Evolutionary conservation across 2,888 invertebrate species (phyloP).

Genomic region (Drosophila mayaguana): DNA sequence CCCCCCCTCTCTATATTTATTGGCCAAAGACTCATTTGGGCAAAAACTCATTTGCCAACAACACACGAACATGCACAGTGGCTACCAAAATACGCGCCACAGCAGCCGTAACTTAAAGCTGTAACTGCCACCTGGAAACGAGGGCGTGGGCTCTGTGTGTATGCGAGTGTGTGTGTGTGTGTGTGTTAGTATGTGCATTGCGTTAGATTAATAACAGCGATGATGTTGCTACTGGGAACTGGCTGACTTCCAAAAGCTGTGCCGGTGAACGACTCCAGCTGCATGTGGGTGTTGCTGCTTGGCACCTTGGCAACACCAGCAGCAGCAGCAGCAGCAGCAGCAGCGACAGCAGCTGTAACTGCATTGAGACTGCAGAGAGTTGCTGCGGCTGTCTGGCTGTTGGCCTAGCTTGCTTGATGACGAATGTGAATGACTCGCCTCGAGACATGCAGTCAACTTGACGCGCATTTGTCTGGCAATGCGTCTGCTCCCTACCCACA

Average conservation of each 20-base stretch:
- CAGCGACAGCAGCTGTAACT: conserved; percentile 8
- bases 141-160: conserved; percentile 39
- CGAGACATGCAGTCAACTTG: conserved; percentile 80
- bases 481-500: conserved; percentile 68
- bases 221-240: conserved; percentile 62
- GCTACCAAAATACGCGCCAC: conserved; percentile 74
- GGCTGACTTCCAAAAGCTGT: conserved; percentile 47
- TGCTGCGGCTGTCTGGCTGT: conserved; percentile 51
- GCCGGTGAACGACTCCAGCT: conserved; percentile 66
- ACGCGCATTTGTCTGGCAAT: conserved; percentile 81
- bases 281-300: conserved; percentile 70
- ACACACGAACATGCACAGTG: conserved; percentile 57
- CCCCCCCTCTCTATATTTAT: conserved; percentile 51
- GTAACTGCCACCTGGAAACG: conserved; percentile 36
- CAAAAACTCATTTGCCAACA: conserved; percentile 62
- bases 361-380: conserved; percentile 28
- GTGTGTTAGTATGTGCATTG: conserved; percentile 40
- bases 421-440: conserved; percentile 81
- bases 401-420: conserved; percentile 60
- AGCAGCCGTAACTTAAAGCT: conserved; percentile 46
- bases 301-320: conserved; percentile 68
- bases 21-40: conserved; percentile 72
- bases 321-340: conserved; percentile 16
- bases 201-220: conserved; percentile 73
- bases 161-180: conserved; percentile 5